Evolutionary conservation across 2,888 invertebrate species (phyloP).

Genomic region (Agrochola macilenta): DNA sequence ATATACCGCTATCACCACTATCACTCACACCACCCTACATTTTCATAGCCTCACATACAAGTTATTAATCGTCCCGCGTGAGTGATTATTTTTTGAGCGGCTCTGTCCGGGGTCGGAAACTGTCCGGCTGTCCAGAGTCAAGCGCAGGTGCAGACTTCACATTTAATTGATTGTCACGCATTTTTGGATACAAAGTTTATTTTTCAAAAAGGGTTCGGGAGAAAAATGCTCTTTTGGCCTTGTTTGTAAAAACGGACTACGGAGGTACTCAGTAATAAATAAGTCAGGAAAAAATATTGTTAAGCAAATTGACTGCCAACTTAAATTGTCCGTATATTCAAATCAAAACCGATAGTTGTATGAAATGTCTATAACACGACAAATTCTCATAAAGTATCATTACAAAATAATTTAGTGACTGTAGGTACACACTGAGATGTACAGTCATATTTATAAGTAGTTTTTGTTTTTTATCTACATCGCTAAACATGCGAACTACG

Average conservation of each 20-base stretch:
- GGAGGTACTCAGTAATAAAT: not conserved
- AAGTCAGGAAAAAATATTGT: not conserved
- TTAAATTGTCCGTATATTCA: not conserved
- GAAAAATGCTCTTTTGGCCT: conserved; percentile 1
- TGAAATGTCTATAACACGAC: not conserved
- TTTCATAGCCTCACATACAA: conserved; percentile 55
- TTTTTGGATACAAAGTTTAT: conserved; percentile 37
- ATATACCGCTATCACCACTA: conserved; percentile 4
- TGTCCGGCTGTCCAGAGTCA: conserved; percentile 54
- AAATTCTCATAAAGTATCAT: not conserved
- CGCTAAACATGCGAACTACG: too few species aligned
- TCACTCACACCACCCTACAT: not conserved
- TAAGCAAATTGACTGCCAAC: not conserved
- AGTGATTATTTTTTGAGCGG: conserved; percentile 67
- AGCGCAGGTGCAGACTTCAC: conserved; percentile 60
- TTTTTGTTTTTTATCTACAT: too few species aligned
- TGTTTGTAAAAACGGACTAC: not conserved
- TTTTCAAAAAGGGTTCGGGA: conserved; percentile 33
- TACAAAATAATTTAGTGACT: not conserved
- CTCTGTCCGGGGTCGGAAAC: conserved; percentile 45
- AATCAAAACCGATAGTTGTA: not conserved
- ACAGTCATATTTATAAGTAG: not conserved
- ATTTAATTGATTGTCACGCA: conserved; percentile 62
- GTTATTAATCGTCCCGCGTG: conserved; percentile 66
- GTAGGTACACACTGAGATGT: not conserved